Evolutionary conservation across 2,113 vertebrate genomes (phyloP).

Genomic region (Haemorhous mexicanus): DNA sequence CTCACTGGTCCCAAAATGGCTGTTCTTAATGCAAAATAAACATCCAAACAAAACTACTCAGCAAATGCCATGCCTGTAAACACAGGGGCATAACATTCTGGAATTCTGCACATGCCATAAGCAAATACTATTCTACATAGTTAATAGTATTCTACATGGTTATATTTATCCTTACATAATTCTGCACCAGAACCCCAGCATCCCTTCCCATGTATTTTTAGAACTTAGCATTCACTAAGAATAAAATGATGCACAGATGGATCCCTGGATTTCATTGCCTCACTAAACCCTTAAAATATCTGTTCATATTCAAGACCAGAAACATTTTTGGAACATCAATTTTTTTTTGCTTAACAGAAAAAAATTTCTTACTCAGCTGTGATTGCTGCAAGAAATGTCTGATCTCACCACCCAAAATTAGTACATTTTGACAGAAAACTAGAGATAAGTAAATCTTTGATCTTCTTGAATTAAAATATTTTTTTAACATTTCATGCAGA

Average conservation of each 20-base stretch:
- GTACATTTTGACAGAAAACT: background rate
- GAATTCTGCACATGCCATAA: background rate
- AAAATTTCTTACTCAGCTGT: background rate
- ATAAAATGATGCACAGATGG: slow-evolving; percentile 44
- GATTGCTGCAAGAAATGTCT: background rate
- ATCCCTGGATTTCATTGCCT: background rate
- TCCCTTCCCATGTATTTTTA: slow-evolving; percentile 8
- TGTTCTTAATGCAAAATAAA: background rate
- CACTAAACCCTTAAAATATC: slow-evolving; percentile 14
- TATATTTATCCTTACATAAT: slow-evolving; percentile 22
- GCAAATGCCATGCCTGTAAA: background rate
- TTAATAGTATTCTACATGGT: background rate
- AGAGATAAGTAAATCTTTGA: background rate
- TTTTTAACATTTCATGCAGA: background rate
- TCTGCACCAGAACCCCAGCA: slow-evolving; percentile 8
- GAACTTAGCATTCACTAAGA: background rate
- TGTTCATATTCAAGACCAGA: background rate
- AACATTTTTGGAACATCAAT: background rate
- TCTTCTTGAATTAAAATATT: background rate
- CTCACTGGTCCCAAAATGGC: background rate
- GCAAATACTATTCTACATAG: background rate
- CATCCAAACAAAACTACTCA: background rate
- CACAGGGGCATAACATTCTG: background rate
- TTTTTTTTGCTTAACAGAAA: background rate
- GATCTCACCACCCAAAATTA: background rate